Evolutionary conservation across 2,797 vertebrate species (phyloP), one percentile per base, ranked within the genome.

Genomic region (Trachurus trachurus): DNA sequence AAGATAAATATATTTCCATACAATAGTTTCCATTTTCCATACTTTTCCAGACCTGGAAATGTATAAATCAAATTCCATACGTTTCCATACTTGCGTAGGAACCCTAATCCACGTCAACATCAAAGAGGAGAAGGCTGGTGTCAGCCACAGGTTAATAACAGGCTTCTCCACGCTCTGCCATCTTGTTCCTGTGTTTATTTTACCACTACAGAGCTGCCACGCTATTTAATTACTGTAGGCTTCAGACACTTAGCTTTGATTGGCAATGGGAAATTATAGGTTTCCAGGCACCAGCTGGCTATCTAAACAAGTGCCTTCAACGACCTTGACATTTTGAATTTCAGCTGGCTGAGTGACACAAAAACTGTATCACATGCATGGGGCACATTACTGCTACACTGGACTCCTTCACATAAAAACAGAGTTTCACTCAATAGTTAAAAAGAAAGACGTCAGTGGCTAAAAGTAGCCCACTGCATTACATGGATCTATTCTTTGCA

Each of bases 131-230:
- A 57, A 34, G 1, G 57, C 42, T 9, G 5, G 0, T 47, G 1
- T 79, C 57, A 44, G 9, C 21, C 19, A 4, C 3, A 5, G 22
- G 17, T 31, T 19, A 53, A 85, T 71, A 85, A 84, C 74, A 83
- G 83, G 75, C 71, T 87, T 61, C 29, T 19, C 6, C n/a, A 19
- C 61, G 63, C 45, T 87, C 61, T 81, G 87, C 62, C 78, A 69
- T 60, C 71, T 47, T 69, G 60, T 71, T 76, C 50, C 57, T 44
- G 62, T 69, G 58, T 78, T 52, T 47, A 15, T 64, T 87, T 85
- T 44, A 67, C 34, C 45, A 66, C 59, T 7, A 31, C 34, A 68
- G 71, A 81, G 74, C 65, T 2, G 47, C 9, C 2, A 11, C 49
- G 70, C 66, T 57, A 53, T 80, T 78, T 64, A 75, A 70, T 44